Conservation (phyloP, 2,797 vertebrate genomes). For the Poecilia wingei region DNA sequence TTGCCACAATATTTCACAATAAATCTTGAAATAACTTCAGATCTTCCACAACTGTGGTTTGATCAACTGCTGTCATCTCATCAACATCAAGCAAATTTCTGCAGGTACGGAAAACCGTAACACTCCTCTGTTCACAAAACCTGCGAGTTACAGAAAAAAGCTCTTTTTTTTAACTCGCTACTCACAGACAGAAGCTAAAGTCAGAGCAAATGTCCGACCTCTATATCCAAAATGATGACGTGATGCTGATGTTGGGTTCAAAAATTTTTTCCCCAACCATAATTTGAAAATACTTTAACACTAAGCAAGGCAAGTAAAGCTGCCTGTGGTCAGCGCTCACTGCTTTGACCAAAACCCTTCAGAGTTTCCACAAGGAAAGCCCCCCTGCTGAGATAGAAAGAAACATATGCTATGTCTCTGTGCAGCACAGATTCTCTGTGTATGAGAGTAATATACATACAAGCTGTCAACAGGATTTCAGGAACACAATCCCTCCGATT, state of each 20-base stretch:
- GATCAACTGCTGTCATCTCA: not conserved
- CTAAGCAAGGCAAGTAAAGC: constrained; percentile 58
- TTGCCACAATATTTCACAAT: not conserved
- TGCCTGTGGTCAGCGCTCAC: constrained; percentile 62
- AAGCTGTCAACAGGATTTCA: not conserved
- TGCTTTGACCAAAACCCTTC: constrained; percentile 57
- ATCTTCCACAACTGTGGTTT: too few relatives aligned
- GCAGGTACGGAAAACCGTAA: not conserved
- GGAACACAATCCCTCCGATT: not conserved
- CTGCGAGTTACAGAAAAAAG: not conserved
- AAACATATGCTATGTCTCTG: constrained; percentile 54
- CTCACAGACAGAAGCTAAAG: constrained; percentile 23
- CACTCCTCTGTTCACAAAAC: not conserved
- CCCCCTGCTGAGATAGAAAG: constrained; percentile 45
- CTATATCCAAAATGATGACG: constrained; percentile 43
- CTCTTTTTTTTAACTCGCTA: not conserved
- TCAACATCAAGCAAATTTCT: not conserved
- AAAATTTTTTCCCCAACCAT: constrained; percentile 62
- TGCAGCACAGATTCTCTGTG: constrained; percentile 16
- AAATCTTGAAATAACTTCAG: not conserved
- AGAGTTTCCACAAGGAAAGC: constrained; percentile 66
- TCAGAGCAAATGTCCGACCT: constrained; percentile 37
- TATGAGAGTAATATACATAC: constrained; percentile 13
- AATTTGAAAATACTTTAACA: constrained; percentile 63
- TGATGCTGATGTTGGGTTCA: constrained; percentile 49